phyloP scores from a whole-genome alignment of 2,113 vertebrate species.

The Channa maculata region DNA sequence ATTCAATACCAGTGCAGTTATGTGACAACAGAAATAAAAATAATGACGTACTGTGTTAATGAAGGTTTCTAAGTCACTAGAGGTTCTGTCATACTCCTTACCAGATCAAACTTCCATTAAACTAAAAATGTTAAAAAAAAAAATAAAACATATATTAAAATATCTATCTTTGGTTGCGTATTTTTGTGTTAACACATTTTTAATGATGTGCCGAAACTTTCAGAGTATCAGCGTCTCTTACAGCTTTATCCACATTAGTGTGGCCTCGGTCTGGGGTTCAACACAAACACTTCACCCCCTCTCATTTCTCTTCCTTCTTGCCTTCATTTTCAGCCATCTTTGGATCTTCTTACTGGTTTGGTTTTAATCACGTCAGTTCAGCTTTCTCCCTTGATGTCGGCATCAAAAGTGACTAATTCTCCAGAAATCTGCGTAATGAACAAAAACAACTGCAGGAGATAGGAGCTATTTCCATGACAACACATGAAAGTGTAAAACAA shows the following conservation, averaged over 20 bases:
- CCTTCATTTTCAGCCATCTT: background rate
- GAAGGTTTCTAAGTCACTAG: no score
- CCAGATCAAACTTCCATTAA: no score
- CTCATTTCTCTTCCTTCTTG: background rate
- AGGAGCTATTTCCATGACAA: conserved; percentile 41
- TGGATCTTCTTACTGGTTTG: background rate
- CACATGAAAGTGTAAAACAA: conserved; percentile 17
- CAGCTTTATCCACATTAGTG: conserved; percentile 9
- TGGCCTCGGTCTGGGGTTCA: background rate
- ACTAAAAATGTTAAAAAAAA: no score
- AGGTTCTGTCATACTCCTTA: no score
- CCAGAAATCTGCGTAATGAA: conserved; percentile 15
- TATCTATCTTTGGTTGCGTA: no score
- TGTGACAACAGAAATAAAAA: no score
- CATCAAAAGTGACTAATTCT: conserved; percentile 24
- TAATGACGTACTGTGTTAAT: no score
- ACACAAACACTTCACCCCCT: no score
- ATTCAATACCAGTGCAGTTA: no score
- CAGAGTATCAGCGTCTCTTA: background rate
- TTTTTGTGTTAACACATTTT: no score
- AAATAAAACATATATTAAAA: no score
- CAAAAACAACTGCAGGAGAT: background rate
- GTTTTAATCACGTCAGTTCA: background rate
- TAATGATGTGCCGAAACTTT: background rate
- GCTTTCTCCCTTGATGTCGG: background rate